These are phyloP conservation scores for Rhagophthalmus giganteus DNA, from an alignment of 2,888 invertebrate genomes.

Conservation along the genomic window DNA sequence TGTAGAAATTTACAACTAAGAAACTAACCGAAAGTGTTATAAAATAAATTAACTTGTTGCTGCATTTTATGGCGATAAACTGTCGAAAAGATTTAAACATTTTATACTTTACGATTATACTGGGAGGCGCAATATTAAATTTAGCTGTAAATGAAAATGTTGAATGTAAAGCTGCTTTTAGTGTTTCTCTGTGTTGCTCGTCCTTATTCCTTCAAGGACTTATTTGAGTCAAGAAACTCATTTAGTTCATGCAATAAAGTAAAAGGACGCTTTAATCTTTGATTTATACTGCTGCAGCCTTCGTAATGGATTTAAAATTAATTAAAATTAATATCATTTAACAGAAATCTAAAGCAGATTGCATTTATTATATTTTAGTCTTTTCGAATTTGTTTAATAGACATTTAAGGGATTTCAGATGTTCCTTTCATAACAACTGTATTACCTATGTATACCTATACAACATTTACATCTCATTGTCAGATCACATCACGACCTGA, in stretches of 20 bases:
- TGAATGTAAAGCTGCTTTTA: conserved; percentile 5
- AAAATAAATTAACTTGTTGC: not conserved
- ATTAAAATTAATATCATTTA: too few relatives aligned
- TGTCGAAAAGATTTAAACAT: not conserved
- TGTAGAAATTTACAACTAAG: not conserved
- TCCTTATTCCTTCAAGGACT: conserved; percentile 6
- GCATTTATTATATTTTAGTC: too few relatives aligned
- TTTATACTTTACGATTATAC: not conserved
- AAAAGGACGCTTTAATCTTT: conserved; percentile 1
- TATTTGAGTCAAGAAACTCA: conserved; percentile 8
- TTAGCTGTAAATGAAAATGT: conserved; percentile 9
- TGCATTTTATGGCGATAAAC: not conserved
- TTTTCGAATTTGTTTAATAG: too few relatives aligned
- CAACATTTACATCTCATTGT: too few relatives aligned
- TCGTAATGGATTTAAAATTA: not conserved
- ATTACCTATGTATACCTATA: too few relatives aligned
- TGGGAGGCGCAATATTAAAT: conserved; percentile 5
- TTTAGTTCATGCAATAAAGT: conserved; percentile 8
- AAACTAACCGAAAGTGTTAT: not conserved
- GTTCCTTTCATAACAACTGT: too few relatives aligned
- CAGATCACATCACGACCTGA: too few relatives aligned
- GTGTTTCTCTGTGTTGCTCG: conserved; percentile 7
- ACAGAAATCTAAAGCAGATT: too few relatives aligned
- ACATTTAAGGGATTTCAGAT: too few relatives aligned
- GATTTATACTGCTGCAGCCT: not conserved